Base-by-base conservation (phyloP, 2,113 vertebrate species). In the Scopus umbretta region DNA sequence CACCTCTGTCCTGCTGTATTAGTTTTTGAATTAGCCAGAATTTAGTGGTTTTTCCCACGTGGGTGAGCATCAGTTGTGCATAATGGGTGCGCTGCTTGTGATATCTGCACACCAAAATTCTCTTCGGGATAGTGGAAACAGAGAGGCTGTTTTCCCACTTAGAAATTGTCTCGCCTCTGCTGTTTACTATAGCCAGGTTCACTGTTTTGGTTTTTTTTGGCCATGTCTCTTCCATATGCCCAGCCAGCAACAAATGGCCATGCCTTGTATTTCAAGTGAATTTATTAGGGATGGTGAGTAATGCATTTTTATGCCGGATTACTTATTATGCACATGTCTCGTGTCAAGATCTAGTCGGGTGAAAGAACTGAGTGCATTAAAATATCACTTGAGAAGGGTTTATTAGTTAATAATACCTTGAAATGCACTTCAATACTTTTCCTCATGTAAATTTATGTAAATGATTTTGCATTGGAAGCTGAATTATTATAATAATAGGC, bases 351-450 rank as follows among this genome's bases (percentile, higher is more conserved):
- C 59, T 84, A 63, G 65, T n/a, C 71, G 56, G 70, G 81, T 65
- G 52, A 92, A 80, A 86, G 80, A 81, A 91, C 4, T 20, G 70
- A 91, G 47, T 81, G 72, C 65, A 71, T 74, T 94, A 76, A 91
- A 94, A 80, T 22, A 89, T 14, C n/a, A 55, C 73, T 94, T 92
- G 63, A 89, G 55, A 91, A 56, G 52, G 40, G 32, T 62, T 92
- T 94, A 86, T 92, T 96, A 74, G 79, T 89, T 94, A 94, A 73
- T 94, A 94, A 73, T 84, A 78, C 72, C 71, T 92, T 91, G 63
- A 88, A 90, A 94, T 2, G 27, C 55, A 80, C 47, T 47, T 83
- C 47, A 62, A 74, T 91, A 49, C 14, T 78, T 95, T 88, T 80
- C 47, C 42, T 78, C 12, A 62, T 68, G 66, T 80, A 90, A 86